Percentiles rank a stretch among this genome's conserved stretches.
phyloP scores from a whole-genome alignment of 1,140 invertebrate genomes.

The Temnothorax nylanderi region DNA sequence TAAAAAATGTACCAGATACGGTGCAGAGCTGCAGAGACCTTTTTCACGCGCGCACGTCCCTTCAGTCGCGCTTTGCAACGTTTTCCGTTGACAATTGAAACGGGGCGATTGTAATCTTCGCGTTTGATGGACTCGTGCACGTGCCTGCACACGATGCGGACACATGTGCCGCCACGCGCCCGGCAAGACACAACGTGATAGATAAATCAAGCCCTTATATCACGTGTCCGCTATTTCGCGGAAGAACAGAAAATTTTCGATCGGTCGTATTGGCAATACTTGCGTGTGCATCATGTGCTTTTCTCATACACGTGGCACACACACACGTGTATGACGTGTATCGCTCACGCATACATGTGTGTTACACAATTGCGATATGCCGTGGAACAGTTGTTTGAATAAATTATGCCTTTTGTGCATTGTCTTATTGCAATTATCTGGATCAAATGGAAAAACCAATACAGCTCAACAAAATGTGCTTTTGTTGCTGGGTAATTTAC shows the following conservation, averaged over 20 bases:
- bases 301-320: too few relatives aligned
- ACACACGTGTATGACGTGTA: not conserved
- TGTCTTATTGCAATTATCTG: constrained; percentile 52
- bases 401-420: constrained; percentile 52
- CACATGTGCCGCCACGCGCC: not conserved
- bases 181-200: not conserved
- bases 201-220: not conserved
- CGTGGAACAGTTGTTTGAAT: constrained; percentile 11
- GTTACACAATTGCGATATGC: constrained; percentile 36
- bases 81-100: not conserved
- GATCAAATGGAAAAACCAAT: not conserved
- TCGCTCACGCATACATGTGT: not conserved
- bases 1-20: constrained; percentile 1
- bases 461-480: constrained; percentile 72
- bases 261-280: not conserved
- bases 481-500: constrained; percentile 77
- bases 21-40: not conserved
- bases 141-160: not conserved
- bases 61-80: not conserved
- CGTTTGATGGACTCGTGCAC: not conserved
- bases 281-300: not conserved
- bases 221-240: not conserved
- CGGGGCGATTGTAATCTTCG: not conserved
- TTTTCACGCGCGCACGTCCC: not conserved
- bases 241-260: not conserved